A percentile compares a stretch with the other conserved stretches of the same genome.
These are phyloP conservation scores for Stenodema calcarata DNA, from an alignment of 2,888 invertebrate genomes.

Conservation along the genomic window DNA sequence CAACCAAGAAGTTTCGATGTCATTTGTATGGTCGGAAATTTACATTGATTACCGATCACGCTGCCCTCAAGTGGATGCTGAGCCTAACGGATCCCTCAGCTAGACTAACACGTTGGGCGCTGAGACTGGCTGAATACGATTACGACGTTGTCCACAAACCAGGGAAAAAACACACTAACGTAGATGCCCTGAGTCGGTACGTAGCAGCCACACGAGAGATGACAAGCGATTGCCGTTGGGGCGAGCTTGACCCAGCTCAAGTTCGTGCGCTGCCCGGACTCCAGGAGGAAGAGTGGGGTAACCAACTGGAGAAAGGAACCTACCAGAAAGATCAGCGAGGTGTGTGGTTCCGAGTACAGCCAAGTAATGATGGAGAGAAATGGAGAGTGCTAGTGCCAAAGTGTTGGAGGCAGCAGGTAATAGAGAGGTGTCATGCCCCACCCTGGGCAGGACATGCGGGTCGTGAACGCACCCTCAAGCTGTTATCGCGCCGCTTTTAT, in stretches of 20 bases:
- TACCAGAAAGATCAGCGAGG: neutral
- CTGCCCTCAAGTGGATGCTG: neutral
- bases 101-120: neutral
- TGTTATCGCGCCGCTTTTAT: conserved; percentile 57
- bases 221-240: too few species aligned
- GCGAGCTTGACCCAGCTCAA: neutral
- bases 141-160: neutral
- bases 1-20: conserved; percentile 13
- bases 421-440: conserved; percentile 35
- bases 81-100: neutral
- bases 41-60: neutral
- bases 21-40: neutral
- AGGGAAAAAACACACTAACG: neutral
- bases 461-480: conserved; percentile 56
- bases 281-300: neutral
- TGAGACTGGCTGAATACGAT: neutral
- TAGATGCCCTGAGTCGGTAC: conserved; percentile 1
- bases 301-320: neutral
- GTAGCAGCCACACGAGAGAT: too few species aligned
- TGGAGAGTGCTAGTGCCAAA: too few species aligned
- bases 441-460: conserved; percentile 58
- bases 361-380: too few species aligned
- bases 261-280: neutral
- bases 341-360: neutral
- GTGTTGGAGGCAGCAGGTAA: neutral